A percentile compares a stretch with the other conserved stretches of the same genome.
Evolutionary conservation across 2,888 invertebrate genomes (phyloP).

Genomic region (Stegana nigrithorax): DNA sequence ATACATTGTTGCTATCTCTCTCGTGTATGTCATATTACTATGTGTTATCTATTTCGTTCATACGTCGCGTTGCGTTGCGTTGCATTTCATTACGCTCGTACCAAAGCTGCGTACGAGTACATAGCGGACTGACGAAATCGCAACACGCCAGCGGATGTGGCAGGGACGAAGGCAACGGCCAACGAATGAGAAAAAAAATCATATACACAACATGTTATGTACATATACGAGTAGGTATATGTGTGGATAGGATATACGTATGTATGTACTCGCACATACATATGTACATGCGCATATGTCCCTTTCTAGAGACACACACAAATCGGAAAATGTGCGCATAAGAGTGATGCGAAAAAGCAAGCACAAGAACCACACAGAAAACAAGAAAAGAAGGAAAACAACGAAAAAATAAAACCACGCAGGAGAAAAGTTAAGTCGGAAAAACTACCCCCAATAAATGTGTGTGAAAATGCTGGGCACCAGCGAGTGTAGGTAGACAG

Average conservation of each 20-base stretch:
- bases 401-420: not conserved
- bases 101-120: no score
- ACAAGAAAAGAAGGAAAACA: no score
- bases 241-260: no score
- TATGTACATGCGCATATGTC: constrained; percentile 27
- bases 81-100: constrained; percentile 35
- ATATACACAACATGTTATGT: constrained; percentile 58
- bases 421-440: constrained; percentile 39
- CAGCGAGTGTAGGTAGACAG: not conserved
- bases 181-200: constrained; percentile 41
- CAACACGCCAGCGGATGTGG: no score
- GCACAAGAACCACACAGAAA: constrained; percentile 20
- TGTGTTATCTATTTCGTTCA: constrained; percentile 61
- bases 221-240: no score
- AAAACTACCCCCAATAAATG: constrained; percentile 49
- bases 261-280: no score
- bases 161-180: constrained; percentile 15
- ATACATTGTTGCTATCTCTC: constrained; percentile 39
- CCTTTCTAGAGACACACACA: constrained; percentile 10
- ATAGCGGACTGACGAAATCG: constrained; percentile 20
- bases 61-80: constrained; percentile 41
- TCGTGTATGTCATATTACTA: constrained; percentile 44
- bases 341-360: constrained; percentile 41
- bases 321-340: constrained; percentile 40
- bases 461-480: constrained; percentile 21